These are phyloP conservation scores for Vidua macroura DNA, from an alignment of 2,113 vertebrate species.

Conservation along the genomic window DNA sequence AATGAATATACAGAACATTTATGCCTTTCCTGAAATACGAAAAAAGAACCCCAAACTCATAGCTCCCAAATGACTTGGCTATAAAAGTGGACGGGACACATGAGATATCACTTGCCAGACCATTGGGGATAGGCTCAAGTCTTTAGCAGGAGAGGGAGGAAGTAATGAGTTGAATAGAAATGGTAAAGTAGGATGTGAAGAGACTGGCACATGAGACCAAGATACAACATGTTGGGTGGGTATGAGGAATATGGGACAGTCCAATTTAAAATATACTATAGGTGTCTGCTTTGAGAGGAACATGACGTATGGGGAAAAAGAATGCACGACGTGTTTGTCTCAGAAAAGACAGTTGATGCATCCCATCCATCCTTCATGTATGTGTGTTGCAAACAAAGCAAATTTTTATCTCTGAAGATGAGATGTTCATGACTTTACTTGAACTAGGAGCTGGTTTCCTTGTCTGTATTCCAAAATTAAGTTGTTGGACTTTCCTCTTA, in stretches of 20 bases:
- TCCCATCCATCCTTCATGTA: not conserved
- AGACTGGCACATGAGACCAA: not conserved
- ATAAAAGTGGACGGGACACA: not conserved
- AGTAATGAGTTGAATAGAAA: not conserved
- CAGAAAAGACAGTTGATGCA: not conserved
- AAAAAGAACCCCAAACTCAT: too few relatives aligned
- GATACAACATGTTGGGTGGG: not conserved
- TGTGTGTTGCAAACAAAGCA: not conserved
- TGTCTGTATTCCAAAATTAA: not conserved
- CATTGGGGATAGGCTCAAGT: not conserved
- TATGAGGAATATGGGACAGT: not conserved
- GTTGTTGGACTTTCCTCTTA: not conserved
- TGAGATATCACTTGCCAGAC: not conserved
- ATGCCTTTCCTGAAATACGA: not conserved
- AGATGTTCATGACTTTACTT: not conserved
- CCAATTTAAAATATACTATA: not conserved
- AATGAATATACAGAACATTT: not conserved
- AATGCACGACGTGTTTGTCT: not conserved
- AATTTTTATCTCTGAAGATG: not conserved
- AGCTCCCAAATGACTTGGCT: not conserved
- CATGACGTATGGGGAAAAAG: not conserved
- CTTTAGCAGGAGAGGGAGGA: not conserved
- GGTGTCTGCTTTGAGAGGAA: not conserved
- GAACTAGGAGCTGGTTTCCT: not conserved
- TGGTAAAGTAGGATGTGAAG: not conserved